Evolutionary conservation across 2,888 invertebrate genomes (phyloP).

Genomic region (Eristalinus sepulchralis): DNA sequence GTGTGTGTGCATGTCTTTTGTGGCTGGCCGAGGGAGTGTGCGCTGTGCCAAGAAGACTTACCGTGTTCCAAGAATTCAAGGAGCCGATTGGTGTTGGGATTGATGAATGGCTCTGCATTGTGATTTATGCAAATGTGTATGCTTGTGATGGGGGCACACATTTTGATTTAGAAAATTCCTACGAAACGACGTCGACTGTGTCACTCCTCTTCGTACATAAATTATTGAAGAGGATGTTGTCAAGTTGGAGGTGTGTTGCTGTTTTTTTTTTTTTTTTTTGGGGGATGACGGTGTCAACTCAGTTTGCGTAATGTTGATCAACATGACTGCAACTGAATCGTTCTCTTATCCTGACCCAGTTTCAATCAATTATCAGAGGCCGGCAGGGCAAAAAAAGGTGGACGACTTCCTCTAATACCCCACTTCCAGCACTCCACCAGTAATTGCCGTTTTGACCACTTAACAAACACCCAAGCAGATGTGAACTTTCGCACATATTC

Average conservation of each 20-base stretch:
- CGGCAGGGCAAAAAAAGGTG: no score
- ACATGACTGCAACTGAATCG: no score
- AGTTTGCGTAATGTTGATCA: no score
- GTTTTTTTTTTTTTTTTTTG: no score
- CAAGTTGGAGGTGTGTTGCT: no score
- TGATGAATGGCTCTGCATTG: neutral
- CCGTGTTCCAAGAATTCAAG: constrained; percentile 15
- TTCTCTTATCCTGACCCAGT: no score
- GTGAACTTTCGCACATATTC: neutral
- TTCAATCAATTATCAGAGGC: no score
- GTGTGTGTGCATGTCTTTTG: constrained; percentile 20
- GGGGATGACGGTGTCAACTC: no score
- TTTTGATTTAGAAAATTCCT: neutral
- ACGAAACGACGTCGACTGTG: neutral
- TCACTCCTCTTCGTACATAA: neutral
- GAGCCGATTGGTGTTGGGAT: neutral
- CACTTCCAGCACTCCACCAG: neutral
- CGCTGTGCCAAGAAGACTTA: neutral
- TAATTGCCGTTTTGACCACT: neutral
- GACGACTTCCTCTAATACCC: no score
- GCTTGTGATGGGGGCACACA: neutral
- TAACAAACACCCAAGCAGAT: neutral
- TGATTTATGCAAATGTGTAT: neutral
- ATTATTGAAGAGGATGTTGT: neutral
- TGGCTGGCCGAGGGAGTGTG: constrained; percentile 3